These are phyloP conservation scores for Hyperopisus bebe DNA, from an alignment of 2,113 vertebrate species.

Conservation along the genomic window DNA sequence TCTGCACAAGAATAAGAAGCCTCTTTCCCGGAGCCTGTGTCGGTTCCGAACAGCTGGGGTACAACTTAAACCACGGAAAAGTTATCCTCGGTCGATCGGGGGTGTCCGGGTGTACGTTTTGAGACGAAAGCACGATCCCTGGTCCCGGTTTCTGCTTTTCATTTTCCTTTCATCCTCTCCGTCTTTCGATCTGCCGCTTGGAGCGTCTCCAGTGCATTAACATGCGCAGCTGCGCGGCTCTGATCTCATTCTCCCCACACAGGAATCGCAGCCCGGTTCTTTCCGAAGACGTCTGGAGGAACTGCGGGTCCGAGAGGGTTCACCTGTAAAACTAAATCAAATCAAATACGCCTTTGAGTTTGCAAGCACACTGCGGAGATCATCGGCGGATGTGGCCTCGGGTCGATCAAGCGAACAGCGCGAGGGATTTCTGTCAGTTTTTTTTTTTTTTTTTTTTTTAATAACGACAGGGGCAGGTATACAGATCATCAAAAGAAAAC, in stretches of 20 bases:
- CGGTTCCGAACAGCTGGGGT: neutral
- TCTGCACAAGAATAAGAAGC: neutral
- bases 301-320: neutral
- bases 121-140: neutral
- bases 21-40: neutral
- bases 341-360: neutral
- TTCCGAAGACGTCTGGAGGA: conserved; percentile 26
- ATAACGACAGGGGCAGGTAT: neutral
- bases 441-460: no score
- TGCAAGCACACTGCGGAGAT: neutral
- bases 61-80: neutral
- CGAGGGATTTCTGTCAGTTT: neutral
- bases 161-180: no score
- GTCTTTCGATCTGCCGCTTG: neutral
- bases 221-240: neutral
- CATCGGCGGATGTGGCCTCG: neutral
- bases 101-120: neutral
- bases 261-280: neutral
- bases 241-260: neutral
- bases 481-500: neutral
- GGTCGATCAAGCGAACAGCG: neutral
- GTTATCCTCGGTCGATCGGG: neutral
- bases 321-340: neutral
- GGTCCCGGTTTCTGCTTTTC: neutral
- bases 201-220: neutral